phyloP scores from a whole-genome alignment of 2,888 invertebrate genomes.

The Erebia palarica region DNA sequence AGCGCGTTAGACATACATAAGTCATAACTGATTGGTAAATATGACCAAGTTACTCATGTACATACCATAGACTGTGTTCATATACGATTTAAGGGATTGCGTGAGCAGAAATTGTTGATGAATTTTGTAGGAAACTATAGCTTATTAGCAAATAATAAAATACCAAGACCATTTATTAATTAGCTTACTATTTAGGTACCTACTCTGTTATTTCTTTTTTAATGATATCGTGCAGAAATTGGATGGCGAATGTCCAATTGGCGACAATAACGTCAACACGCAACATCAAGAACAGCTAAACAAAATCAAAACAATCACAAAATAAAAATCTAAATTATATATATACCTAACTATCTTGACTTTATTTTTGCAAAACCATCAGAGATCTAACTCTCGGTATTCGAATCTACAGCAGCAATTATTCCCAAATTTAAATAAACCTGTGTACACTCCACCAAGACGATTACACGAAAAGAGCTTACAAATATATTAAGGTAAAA shows the following conservation, averaged over 20 bases:
- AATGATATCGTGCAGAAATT: not conserved
- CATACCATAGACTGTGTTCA: no score
- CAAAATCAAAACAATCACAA: no score
- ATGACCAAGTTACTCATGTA: constrained; percentile 6
- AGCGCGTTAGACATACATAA: constrained; percentile 20
- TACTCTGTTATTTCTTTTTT: not conserved
- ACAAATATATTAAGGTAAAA: constrained; percentile 2
- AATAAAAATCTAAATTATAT: no score
- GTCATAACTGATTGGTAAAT: constrained; percentile 22
- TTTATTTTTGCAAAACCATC: no score
- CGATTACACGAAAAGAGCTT: not conserved
- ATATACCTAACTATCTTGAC: no score
- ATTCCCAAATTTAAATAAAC: no score
- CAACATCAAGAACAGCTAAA: no score
- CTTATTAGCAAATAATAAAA: not conserved
- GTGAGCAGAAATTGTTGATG: not conserved
- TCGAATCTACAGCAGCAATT: no score
- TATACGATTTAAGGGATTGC: not conserved
- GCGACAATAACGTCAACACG: no score
- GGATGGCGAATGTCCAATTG: not conserved
- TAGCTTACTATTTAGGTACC: not conserved
- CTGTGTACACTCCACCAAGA: not conserved
- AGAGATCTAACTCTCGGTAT: no score
- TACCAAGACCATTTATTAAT: no score
- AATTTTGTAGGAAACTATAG: not conserved